Percentiles rank a stretch among this genome's conserved stretches.
Evolutionary conservation across 2,888 invertebrate genomes (phyloP).

Genomic region (Nasonovia ribisnigri): DNA sequence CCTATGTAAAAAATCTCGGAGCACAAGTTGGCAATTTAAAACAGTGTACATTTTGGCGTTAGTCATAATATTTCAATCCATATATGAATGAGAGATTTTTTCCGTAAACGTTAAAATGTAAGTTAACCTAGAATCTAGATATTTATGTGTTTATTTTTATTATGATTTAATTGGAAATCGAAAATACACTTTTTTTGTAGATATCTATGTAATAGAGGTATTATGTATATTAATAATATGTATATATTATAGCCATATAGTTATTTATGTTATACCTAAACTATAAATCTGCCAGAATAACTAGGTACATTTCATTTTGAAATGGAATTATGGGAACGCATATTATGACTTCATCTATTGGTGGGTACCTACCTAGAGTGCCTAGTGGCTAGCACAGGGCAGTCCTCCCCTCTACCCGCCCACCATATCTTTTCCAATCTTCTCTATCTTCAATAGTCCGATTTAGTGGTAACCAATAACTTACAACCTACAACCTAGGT

Average conservation of each 20-base stretch:
- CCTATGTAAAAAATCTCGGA: no score
- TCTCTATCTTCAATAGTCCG: neutral
- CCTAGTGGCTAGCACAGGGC: no score
- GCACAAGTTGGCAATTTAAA: no score
- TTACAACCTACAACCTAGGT: neutral
- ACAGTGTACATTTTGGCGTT: no score
- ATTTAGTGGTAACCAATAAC: neutral
- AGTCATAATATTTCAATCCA: neutral
- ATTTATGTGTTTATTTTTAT: neutral
- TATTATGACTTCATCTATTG: neutral
- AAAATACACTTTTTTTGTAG: neutral
- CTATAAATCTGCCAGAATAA: neutral
- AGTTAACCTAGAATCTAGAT: neutral
- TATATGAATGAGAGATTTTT: neutral
- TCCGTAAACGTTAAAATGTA: neutral
- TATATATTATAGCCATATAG: no score
- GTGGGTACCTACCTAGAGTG: no score
- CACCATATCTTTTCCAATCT: neutral
- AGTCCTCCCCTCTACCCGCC: neutral
- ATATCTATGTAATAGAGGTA: neutral
- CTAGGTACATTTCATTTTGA: neutral
- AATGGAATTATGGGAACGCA: neutral
- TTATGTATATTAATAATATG: neutral
- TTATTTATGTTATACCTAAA: neutral
- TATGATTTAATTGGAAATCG: neutral